These are phyloP conservation scores for Eupithecia abbreviata DNA, from an alignment of 2,888 invertebrate species.

Conservation along the genomic window DNA sequence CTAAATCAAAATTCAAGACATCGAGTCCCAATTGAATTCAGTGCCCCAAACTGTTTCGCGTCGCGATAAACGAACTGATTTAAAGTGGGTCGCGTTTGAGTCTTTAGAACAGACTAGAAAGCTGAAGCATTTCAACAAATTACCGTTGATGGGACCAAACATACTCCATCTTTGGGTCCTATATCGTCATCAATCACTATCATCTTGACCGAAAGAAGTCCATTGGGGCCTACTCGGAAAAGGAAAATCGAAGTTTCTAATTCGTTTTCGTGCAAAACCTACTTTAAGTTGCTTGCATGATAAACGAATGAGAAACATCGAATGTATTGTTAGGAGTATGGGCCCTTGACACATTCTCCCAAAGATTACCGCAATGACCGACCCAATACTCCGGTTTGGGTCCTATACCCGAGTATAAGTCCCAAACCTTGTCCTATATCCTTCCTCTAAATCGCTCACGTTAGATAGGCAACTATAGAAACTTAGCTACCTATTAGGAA, in stretches of 20 bases:
- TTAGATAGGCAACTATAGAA: background rate
- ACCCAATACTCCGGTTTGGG: background rate
- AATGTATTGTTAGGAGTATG: too few relatives aligned
- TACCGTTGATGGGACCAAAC: too few relatives aligned
- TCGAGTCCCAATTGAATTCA: conserved; percentile 25
- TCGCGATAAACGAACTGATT: conserved; percentile 34
- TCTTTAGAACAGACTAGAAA: conserved; percentile 19
- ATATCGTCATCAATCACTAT: too few relatives aligned
- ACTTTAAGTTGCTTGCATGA: too few relatives aligned
- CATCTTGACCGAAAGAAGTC: too few relatives aligned
- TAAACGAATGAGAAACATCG: too few relatives aligned
- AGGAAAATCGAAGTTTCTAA: too few relatives aligned
- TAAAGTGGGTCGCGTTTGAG: conserved; percentile 34
- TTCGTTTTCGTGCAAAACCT: too few relatives aligned
- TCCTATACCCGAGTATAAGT: too few relatives aligned
- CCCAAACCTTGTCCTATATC: background rate
- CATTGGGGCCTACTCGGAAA: too few relatives aligned
- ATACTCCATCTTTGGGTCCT: too few relatives aligned
- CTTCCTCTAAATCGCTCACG: background rate
- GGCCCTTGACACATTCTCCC: too few relatives aligned
- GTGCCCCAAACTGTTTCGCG: conserved; percentile 17
- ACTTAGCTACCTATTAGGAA: background rate
- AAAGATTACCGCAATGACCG: background rate
- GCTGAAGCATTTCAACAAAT: conserved; percentile 8
- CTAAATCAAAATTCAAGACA: conserved; percentile 10